Evolutionary conservation across 2,888 invertebrate genomes (phyloP), one percentile per base, ranked within the genome.

Genomic region (Tubiluchus corallicola): DNA sequence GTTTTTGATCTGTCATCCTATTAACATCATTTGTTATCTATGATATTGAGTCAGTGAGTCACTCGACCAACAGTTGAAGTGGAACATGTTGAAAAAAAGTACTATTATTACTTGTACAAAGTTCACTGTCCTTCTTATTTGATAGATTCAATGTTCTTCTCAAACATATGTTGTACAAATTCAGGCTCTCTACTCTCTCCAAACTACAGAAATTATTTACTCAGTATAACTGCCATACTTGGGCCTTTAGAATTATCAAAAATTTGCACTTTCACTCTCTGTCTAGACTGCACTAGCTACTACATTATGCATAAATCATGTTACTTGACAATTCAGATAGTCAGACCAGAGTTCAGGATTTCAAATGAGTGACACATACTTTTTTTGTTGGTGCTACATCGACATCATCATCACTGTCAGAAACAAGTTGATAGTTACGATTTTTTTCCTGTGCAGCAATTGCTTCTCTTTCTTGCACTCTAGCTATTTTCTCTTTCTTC

Each of bases 361-460:
- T 43, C 46, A 40, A 41, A 45, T 46, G 21, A 17, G 38, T 43
- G 15, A 18, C 15, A 16, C 38, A 50, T 49, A 48, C 45, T 4
- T 48, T 39, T 38, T 51, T 46, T 21, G 49, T 50, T 15, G 49
- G 48, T 2, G 49, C 29, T 16, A 47, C 48, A 17, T 20, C 21
- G 3, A 48, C 9, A 4, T 56, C 55, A 15, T 60, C 60, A 37
- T 55, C 51, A 5, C 60, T 64, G 42, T 64, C 65, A 3, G 62
- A 56, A 3, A 69, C 41, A 3, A 68, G 53, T 45, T 57, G 53
- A 51, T 67, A 69, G 20, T 57, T 59, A 42, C 57, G 53, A 49
- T 68, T 68, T 47, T 63, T 66, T 48, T 60, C 55, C 43, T 63
- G 57, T 46, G 63, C 54, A 44, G 62, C 64, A 2, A 59, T 45